Percentiles rank a stretch among this genome's conserved stretches.
Evolutionary conservation across 1,140 invertebrate species (phyloP).

Genomic region (Apis cerana): DNA sequence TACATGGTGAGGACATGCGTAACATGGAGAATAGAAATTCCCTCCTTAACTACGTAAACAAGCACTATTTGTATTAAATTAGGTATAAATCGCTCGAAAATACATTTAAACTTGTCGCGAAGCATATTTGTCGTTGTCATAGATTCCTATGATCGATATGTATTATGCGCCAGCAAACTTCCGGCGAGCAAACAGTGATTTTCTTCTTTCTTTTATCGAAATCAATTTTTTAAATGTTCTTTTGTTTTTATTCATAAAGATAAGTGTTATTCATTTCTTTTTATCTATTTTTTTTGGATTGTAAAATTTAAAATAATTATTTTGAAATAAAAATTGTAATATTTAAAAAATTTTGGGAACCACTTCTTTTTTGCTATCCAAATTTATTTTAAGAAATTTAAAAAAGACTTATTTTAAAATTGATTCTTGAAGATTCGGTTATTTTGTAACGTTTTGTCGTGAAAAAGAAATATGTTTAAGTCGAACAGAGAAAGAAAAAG

Average conservation of each 20-base stretch:
- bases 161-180: background rate
- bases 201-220: background rate
- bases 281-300: too few relatives aligned
- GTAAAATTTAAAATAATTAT: too few relatives aligned
- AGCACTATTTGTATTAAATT: slow-evolving; percentile 4
- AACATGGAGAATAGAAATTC: background rate
- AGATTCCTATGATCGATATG: background rate
- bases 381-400: too few relatives aligned
- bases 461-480: too few relatives aligned
- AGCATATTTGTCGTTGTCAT: background rate
- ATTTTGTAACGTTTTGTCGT: too few relatives aligned
- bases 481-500: too few relatives aligned
- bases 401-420: too few relatives aligned
- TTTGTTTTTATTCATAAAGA: background rate
- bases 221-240: background rate
- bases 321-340: too few relatives aligned
- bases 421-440: too few relatives aligned
- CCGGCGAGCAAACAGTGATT: background rate
- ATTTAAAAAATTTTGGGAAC: too few relatives aligned
- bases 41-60: background rate
- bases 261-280: too few relatives aligned
- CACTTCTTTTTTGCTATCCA: too few relatives aligned
- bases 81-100: background rate
- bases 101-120: background rate
- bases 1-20: background rate